Conservation (phyloP, 2,888 invertebrate genomes). For the Petrolisthes manimaculis region DNA sequence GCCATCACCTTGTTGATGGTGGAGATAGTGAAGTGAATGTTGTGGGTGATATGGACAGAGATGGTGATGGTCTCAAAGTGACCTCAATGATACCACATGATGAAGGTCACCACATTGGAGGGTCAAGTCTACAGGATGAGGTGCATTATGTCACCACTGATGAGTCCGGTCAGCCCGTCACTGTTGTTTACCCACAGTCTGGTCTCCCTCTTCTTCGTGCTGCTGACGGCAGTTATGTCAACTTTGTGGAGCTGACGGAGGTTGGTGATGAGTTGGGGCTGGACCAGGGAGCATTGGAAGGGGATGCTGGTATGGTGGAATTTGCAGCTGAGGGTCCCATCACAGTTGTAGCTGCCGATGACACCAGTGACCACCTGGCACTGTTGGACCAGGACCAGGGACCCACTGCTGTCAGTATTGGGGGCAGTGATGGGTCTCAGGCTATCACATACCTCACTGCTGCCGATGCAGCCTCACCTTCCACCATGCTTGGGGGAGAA, state of each 20-base stretch:
- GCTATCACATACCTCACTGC: constrained; percentile 56
- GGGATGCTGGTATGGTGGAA: constrained; percentile 51
- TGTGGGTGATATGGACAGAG: constrained; percentile 34
- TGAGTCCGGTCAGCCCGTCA: constrained; percentile 50
- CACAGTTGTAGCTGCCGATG: constrained; percentile 59
- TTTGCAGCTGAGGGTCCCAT: constrained; percentile 53
- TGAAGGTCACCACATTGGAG: constrained; percentile 8
- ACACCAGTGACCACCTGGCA: constrained; percentile 46
- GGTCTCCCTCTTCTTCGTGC: constrained; percentile 45
- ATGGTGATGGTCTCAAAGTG: constrained; percentile 36
- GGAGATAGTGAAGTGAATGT: constrained; percentile 25
- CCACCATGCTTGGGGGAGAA: constrained; percentile 45
- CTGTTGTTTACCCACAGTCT: constrained; percentile 59
- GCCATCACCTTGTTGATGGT: constrained; percentile 41
- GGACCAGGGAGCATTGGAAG: constrained; percentile 48
- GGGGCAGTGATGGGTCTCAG: constrained; percentile 37
- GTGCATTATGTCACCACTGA: constrained; percentile 49
- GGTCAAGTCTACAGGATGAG: constrained; percentile 35
- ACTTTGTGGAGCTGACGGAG: constrained; percentile 61
- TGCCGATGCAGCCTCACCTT: constrained; percentile 33
- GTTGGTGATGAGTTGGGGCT: constrained; percentile 46
- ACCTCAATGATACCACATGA: constrained; percentile 47
- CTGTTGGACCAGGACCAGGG: constrained; percentile 47
- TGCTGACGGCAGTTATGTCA: constrained; percentile 49
- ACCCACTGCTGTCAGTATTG: constrained; percentile 31